Evolutionary conservation across 2,888 invertebrate species (phyloP), one percentile per base, ranked within the genome.

Genomic region (Peribatodes rhomboidaria): DNA sequence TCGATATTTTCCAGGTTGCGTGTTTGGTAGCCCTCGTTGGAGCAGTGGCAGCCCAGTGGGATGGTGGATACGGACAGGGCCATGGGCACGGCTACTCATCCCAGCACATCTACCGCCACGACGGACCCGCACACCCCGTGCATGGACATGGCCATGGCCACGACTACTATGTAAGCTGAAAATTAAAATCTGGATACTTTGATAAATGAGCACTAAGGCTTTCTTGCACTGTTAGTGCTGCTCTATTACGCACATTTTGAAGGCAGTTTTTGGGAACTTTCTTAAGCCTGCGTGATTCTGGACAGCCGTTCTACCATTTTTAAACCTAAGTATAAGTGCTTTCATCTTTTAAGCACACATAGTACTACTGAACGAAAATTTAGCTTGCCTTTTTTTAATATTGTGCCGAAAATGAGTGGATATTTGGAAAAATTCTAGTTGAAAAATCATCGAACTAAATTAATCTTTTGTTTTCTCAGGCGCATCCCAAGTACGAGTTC

Each of bases 401-500:
- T n/a, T n/a, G n/a, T n/a, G n/a, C n/a, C n/a, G n/a, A n/a, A n/a
- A n/a, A n/a, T n/a, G n/a, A n/a, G n/a, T n/a, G n/a, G n/a, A n/a
- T n/a, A n/a, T 11, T 35, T 1, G 9, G 11, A 7, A 35, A 11
- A 3, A 11, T 35, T 35, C 35, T 35, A 35, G 8, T 11, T 7
- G 35, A 35, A 35, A 13, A 16, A 41, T 41, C n/a, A 16, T 6
- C 16, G n/a, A 16, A 0, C 10, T 16, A 7, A 20, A n/a, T n/a
- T n/a, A 42, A 10, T 10, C 11, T 22, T 9, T 7, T 31, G 53
- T 47, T 31, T 42, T 16, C 35, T 10, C 67, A 78, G 81, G 72
- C 76, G n/a, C 69, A 79, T 56, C 80, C 83, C 20, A 81, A 82
- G 60, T 83, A 80, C 59, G 81, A 79, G 62, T 83, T 80, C 71